phyloP scores from a whole-genome alignment of 1,140 invertebrate genomes.

The Bombus huntii region DNA sequence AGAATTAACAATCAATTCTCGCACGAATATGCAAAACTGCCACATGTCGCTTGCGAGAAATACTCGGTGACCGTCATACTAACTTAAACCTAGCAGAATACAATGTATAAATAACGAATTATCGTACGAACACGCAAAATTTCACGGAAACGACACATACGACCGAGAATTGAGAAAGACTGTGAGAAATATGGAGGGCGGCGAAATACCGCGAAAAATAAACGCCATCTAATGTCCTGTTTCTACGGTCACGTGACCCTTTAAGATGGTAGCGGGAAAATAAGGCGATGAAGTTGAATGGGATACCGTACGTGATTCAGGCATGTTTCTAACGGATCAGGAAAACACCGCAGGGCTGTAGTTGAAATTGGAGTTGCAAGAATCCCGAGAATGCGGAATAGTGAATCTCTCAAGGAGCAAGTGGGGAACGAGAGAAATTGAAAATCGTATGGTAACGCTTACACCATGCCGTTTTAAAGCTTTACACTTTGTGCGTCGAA shows the following conservation, averaged over 20 bases:
- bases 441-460: conserved; percentile 16
- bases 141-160: not conserved
- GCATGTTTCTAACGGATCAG: not conserved
- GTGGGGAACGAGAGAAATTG: conserved; percentile 26
- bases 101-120: not conserved
- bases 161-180: not conserved
- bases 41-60: no score
- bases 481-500: not conserved
- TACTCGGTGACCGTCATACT: no score
- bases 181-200: not conserved
- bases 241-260: not conserved
- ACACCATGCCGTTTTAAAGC: not conserved
- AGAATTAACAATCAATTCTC: no score
- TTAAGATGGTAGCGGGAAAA: not conserved
- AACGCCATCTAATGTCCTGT: conserved; percentile 1
- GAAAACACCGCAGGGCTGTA: conserved; percentile 17
- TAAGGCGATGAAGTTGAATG: not conserved
- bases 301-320: not conserved
- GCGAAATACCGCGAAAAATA: not conserved
- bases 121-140: not conserved
- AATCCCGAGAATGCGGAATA: conserved; percentile 35
- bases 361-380: conserved; percentile 34
- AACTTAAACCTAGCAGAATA: no score
- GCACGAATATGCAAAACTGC: no score
- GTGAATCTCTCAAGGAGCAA: conserved; percentile 28